phyloP scores from a whole-genome alignment of 2,797 vertebrate genomes.

The Sparidentex hasta region DNA sequence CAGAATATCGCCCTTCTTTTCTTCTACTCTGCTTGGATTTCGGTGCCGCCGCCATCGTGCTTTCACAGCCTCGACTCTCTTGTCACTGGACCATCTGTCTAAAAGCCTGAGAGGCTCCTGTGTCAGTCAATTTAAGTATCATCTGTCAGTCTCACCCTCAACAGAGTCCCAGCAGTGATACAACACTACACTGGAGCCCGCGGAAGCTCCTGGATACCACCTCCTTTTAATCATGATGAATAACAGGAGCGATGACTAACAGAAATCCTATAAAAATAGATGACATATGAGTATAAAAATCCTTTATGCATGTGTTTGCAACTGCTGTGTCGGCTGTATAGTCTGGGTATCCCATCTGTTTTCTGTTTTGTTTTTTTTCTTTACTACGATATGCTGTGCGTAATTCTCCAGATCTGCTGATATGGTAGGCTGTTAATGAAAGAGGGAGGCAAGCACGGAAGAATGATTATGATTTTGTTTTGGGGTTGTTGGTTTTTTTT shows the following conservation, averaged over 20 bases:
- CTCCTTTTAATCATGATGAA: constrained; percentile 36
- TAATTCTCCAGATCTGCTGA: constrained; percentile 19
- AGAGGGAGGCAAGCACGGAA: constrained; percentile 21
- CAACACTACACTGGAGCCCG: constrained; percentile 17
- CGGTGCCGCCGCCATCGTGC: constrained; percentile 1
- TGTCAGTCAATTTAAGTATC: constrained; percentile 53
- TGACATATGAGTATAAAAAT: constrained; percentile 39
- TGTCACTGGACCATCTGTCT: constrained; percentile 43
- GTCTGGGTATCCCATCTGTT: constrained; percentile 20
- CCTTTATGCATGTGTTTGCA: constrained; percentile 14
- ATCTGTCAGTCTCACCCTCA: constrained; percentile 50
- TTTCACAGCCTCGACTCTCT: constrained; percentile 26
- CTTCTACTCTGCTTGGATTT: constrained; percentile 9
- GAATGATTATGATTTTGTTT: not conserved
- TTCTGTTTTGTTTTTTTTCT: constrained; percentile 1
- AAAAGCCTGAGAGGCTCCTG: constrained; percentile 46
- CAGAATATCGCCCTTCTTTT: not conserved
- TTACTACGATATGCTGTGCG: not conserved
- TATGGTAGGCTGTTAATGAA: constrained; percentile 13
- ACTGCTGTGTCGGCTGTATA: not conserved
- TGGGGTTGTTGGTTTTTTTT: not conserved
- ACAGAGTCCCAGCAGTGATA: constrained; percentile 26
- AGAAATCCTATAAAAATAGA: constrained; percentile 56
- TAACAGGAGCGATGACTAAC: constrained; percentile 43
- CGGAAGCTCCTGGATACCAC: constrained; percentile 42